Evolutionary conservation across 35 echinoderm and acorn worm species (phyloP), one percentile per base, ranked within the genome.

Genomic region (Heliocidaris erythrogramma): DNA sequence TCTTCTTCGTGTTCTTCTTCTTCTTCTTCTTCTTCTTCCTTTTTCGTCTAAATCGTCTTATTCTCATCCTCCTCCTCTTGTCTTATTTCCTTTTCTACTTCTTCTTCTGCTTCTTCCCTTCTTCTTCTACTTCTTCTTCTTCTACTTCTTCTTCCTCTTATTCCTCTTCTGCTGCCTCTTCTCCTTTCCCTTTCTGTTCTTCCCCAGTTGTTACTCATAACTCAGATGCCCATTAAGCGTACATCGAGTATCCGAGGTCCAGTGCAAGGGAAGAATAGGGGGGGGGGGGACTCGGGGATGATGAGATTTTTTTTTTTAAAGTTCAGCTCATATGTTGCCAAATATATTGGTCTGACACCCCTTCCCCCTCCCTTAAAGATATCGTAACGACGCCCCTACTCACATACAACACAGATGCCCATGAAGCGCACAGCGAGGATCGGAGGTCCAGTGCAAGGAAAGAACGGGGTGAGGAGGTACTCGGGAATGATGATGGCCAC

Each of bases 381-480:
- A 42, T 42, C 35, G 1, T 42, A 42, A 42, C 35, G 35, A 42
- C 35, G 35, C 35, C 35, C 35, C 12, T n/a, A 78, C 65, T 78
- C 65, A 78, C 65, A 78, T 29, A 78, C 65, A n/a, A 78, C 65
- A n/a, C 65, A 78, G 65, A 78, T 78, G 65, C 65, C 65, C 65
- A 78, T 78, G 65, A 95, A 92, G 49, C 94, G 17, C 13, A 93
- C 92, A 9, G 95, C 49, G 85, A 89, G 21, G 30, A 94, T 50
- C 0, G 71, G 91, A 14, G 95, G 30, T 49, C 90, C 91, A 50
- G 30, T 42, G 89, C 96, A 96, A 7, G 29, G 84, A 5, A 95
- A 95, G 85, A 97, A 96, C 2, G 97, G 97, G 56, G 92, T 94
- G 5, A 93, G 92, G 0, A 97, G 69, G 59, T 97, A 97, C 24